A percentile compares a stretch with the other conserved stretches of the same genome.
Conservation (phyloP, 2,888 invertebrate genomes). For the Epicampocera succincta region DNA sequence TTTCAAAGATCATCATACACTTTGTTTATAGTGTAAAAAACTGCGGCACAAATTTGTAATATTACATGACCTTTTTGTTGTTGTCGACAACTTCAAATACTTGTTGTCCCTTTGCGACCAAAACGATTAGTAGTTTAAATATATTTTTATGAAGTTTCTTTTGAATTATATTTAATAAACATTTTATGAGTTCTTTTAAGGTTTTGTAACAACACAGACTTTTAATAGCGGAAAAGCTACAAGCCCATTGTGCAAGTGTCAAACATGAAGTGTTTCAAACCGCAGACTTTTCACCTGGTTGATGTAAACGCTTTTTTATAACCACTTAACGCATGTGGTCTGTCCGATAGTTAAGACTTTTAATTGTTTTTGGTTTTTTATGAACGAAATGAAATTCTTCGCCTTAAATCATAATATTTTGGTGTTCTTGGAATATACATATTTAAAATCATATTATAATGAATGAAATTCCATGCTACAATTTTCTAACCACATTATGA, state of each 20-base stretch:
- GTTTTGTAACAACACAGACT: conserved; percentile 6
- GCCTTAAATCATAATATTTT: conserved; percentile 20
- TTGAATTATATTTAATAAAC: conserved; percentile 55
- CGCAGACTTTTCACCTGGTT: conserved; percentile 36
- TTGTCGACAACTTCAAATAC: conserved; percentile 4
- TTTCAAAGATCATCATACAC: conserved; percentile 16
- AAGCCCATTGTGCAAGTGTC: conserved; percentile 41
- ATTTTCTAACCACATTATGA: no score
- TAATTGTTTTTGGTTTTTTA: conserved; percentile 17
- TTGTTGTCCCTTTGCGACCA: conserved; percentile 13
- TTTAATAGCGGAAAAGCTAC: conserved; percentile 57
- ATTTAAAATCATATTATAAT: no score
- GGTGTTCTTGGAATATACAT: no score
- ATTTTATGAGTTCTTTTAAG: conserved; percentile 45
- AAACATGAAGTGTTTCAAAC: conserved; percentile 23
- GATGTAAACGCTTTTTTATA: conserved; percentile 35
- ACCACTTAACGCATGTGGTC: conserved; percentile 47
- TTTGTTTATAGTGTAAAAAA: conserved; percentile 25
- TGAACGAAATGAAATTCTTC: conserved; percentile 8
- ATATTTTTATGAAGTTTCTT: conserved; percentile 29
- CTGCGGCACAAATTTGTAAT: conserved; percentile 62
- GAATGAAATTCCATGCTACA: no score
- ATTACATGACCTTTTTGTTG: conserved; percentile 54
- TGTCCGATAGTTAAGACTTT: neutral
- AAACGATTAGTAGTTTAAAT: conserved; percentile 42